These are phyloP conservation scores for Auanema sp. DNA, from an alignment of 2,888 invertebrate species.

Conservation along the genomic window DNA sequence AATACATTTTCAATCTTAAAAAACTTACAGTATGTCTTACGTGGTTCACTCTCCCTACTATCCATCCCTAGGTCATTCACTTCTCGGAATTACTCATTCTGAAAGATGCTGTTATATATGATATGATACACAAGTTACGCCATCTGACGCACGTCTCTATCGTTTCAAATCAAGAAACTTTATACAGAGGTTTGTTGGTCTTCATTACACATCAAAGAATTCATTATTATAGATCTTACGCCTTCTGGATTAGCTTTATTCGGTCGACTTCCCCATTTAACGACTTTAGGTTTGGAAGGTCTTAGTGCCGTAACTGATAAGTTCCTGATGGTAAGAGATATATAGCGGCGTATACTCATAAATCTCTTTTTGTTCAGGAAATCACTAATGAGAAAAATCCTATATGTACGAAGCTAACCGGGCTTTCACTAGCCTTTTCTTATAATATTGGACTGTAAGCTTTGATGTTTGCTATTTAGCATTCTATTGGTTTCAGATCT, in stretches of 20 bases:
- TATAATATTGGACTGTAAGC: conserved; percentile 29
- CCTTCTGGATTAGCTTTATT: conserved; percentile 15
- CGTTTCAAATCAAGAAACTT: conserved; percentile 28
- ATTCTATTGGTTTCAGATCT: conserved; percentile 9
- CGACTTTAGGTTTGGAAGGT: conserved; percentile 42
- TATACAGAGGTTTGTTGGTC: conserved; percentile 20
- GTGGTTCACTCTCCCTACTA: too few relatives aligned
- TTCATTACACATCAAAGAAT: too few relatives aligned
- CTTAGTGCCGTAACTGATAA: conserved; percentile 37
- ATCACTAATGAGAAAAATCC: conserved; percentile 23
- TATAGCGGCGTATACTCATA: background rate
- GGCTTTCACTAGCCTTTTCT: conserved; percentile 42
- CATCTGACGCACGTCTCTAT: conserved; percentile 26
- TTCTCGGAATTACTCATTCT: conserved; percentile 28
- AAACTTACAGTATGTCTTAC: conserved; percentile 19
- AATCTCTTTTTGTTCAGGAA: conserved; percentile 15
- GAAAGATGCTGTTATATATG: conserved; percentile 18
- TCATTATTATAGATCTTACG: conserved; percentile 31
- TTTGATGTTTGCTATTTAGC: background rate
- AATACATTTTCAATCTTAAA: conserved; percentile 15
- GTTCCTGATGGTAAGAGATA: conserved; percentile 21
- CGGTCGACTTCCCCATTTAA: conserved; percentile 24
- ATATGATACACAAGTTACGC: conserved; percentile 19
- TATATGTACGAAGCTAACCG: conserved; percentile 13
- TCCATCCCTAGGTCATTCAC: conserved; percentile 15